Percentiles rank a stretch among this genome's conserved stretches.
These are phyloP conservation scores for Carcina quercana DNA, from an alignment of 2,888 invertebrate species.

Conservation along the genomic window DNA sequence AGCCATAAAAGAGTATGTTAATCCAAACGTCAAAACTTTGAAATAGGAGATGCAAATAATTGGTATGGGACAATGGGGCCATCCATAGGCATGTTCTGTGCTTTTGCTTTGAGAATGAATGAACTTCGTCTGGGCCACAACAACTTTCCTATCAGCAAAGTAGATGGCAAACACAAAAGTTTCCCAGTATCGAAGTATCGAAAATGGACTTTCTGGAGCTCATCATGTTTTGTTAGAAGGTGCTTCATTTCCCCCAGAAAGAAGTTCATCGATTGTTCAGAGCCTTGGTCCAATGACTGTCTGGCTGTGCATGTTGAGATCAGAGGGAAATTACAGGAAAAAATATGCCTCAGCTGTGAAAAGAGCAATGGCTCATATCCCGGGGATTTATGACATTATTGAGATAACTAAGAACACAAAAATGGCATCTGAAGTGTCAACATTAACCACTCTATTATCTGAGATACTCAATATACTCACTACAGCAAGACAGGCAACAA, in stretches of 20 bases:
- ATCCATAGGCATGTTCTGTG: constrained; percentile 15
- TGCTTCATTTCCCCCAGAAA: constrained; percentile 19
- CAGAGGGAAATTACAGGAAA: constrained; percentile 16
- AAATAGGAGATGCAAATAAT: background rate
- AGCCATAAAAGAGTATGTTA: no score
- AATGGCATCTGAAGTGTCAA: constrained; percentile 15
- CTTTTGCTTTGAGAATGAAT: constrained; percentile 12
- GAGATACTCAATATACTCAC: constrained; percentile 21
- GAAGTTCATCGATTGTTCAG: constrained; percentile 18
- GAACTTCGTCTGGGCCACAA: constrained; percentile 17
- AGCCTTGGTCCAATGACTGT: constrained; percentile 24
- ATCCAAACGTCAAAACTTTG: no score
- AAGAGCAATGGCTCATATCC: constrained; percentile 20
- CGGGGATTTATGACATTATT: constrained; percentile 21
- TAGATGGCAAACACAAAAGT: constrained; percentile 14
- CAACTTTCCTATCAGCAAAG: constrained; percentile 19
- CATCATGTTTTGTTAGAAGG: constrained; percentile 24
- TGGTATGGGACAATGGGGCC: constrained; percentile 3
- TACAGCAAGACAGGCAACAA: constrained; percentile 21
- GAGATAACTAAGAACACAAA: constrained; percentile 6
- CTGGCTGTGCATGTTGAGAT: constrained; percentile 19
- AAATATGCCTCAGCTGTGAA: constrained; percentile 24
- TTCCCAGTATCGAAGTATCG: constrained; percentile 21
- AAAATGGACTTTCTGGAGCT: constrained; percentile 21
- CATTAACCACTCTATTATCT: constrained; percentile 15